Conservation (phyloP, 2,888 invertebrate species). For the Hypsopygia costalis region DNA sequence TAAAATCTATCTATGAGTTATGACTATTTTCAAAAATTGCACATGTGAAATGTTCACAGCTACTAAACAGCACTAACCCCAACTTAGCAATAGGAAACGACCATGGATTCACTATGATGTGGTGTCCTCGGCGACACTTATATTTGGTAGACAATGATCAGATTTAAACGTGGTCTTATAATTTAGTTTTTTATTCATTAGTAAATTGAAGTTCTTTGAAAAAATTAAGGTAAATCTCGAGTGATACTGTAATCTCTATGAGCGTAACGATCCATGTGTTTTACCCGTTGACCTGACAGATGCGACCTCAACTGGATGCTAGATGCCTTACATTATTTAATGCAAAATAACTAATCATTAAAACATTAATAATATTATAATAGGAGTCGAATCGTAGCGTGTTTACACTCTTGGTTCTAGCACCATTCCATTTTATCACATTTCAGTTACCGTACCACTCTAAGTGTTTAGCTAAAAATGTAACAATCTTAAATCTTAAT, state of each 20-base stretch:
- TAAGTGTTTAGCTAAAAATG: conserved; percentile 81
- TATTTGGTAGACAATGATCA: conserved; percentile 67
- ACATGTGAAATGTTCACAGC: conserved; percentile 79
- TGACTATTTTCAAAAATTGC: conserved; percentile 79
- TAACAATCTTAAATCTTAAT: conserved; percentile 80
- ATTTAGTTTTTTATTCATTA: conserved; percentile 50
- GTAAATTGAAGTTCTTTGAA: conserved; percentile 70
- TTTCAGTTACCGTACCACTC: conserved; percentile 82
- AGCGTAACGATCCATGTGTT: conserved; percentile 46
- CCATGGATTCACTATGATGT: conserved; percentile 55
- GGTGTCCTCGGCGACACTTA: conserved; percentile 41
- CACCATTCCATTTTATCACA: conserved; percentile 82
- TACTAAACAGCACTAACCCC: conserved; percentile 66
- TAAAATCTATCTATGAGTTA: conserved; percentile 78
- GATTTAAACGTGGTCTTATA: conserved; percentile 67
- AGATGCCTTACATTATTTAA: conserved; percentile 73
- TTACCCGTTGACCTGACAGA: conserved; percentile 58
- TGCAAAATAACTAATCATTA: conserved; percentile 74
- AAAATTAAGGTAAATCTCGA: conserved; percentile 69
- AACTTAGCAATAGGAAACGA: conserved; percentile 52
- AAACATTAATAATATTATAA: conserved; percentile 74
- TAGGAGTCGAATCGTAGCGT: conserved; percentile 81
- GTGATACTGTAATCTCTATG: conserved; percentile 79
- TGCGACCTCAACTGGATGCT: conserved; percentile 73
- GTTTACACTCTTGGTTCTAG: conserved; percentile 81